Conservation (phyloP, 2,113 vertebrate species). For the Platanista minor region DNA sequence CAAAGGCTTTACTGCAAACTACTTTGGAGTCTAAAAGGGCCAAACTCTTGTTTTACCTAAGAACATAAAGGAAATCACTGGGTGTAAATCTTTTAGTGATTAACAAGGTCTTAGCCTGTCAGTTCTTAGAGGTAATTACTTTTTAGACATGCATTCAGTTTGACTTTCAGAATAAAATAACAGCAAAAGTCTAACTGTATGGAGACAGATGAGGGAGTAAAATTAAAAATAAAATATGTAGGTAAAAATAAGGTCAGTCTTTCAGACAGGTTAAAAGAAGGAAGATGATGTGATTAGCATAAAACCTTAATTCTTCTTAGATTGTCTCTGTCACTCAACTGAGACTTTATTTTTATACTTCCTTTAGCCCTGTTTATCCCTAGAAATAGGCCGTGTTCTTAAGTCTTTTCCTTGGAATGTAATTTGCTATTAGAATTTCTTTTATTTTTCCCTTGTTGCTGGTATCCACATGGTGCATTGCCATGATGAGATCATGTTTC, state of each 20-base stretch:
- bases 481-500: background rate
- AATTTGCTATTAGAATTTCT: background rate
- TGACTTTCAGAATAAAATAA: slow-evolving; percentile 22
- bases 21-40: background rate
- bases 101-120: background rate
- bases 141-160: background rate
- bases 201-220: background rate
- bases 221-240: background rate
- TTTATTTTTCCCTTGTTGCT: background rate
- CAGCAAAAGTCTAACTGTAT: background rate
- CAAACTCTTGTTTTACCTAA: background rate
- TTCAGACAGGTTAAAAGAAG: background rate
- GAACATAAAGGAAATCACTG: background rate
- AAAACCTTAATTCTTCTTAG: background rate
- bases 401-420: background rate
- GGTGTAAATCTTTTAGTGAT: background rate
- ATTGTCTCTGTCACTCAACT: background rate
- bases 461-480: background rate
- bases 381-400: background rate
- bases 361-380: background rate
- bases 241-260: background rate
- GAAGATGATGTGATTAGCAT: background rate
- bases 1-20: slow-evolving; percentile 10
- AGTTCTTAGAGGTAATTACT: background rate
- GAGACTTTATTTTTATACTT: background rate